Evolutionary conservation across 2,797 vertebrate species (phyloP), one percentile per base, ranked within the genome.

Genomic region (Sebastes jordani): DNA sequence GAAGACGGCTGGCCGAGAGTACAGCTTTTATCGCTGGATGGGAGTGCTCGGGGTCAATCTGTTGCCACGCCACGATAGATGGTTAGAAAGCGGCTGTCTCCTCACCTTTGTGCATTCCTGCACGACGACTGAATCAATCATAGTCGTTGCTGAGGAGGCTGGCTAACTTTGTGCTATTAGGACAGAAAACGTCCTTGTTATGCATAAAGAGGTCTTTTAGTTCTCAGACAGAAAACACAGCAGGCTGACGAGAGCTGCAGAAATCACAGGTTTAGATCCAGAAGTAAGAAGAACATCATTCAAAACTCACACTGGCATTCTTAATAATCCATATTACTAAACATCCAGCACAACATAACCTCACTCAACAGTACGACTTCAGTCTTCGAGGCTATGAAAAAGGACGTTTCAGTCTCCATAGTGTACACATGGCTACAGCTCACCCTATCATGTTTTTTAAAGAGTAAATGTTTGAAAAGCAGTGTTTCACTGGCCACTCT

Each of bases 1-100:
- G 71, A 88, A 86, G 59, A 66, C 70, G 78, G 79, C 69, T 65
- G 82, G 84, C 78, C 64, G 20, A 38, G 80, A 92, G 90, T 91
- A 52, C 91, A 81, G 89, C 89, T 91, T 93, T 94, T 92, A 93
- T 78, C 71, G 38, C 79, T 73, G 73, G 85, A 85, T 71, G 55
- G 81, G 18, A 92, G 86, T 72, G 72, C 81, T 77, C 10, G 6
- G 82, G 90, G 89, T 93, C 91, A 91, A 83, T 76, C 78, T 61
- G 72, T 81, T 83, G 81, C 71, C 74, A 74, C 60, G 52, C 60
- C 75, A 56, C 76, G 54, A 90, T 85, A 85, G 90, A 89, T 80
- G 70, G 77, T 66, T 71, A 30, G 55, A 83, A 71, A 88, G 80
- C 7, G 30, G 58, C 29, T 29, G 58, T 71, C 34, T 18, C 68